These are phyloP conservation scores for Agrotis puta DNA, from an alignment of 2,888 invertebrate species.

Conservation along the genomic window DNA sequence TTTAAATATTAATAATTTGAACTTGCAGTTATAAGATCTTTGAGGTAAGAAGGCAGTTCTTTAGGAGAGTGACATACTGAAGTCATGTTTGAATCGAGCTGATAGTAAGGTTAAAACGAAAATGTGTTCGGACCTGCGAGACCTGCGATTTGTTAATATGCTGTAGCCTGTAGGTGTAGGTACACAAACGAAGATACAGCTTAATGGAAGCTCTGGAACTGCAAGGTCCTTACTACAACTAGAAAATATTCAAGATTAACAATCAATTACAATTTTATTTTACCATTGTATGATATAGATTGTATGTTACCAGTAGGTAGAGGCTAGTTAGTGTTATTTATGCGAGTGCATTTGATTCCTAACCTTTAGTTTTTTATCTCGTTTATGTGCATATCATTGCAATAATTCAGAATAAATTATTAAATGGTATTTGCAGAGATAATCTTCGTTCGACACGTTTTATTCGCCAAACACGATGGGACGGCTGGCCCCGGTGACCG, in stretches of 20 bases:
- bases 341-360: neutral
- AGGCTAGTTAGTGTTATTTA: neutral
- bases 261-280: too few species aligned
- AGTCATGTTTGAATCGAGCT: neutral
- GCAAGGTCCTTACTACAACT: too few species aligned
- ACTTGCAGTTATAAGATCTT: neutral
- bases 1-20: neutral
- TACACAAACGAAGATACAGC: too few species aligned
- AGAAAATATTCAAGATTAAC: too few species aligned
- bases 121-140: too few species aligned
- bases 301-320: too few species aligned
- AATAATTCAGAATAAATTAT: constrained; percentile 22
- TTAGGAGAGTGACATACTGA: neutral
- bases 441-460: constrained; percentile 22
- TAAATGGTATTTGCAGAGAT: constrained; percentile 15
- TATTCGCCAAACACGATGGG: constrained; percentile 20
- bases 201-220: too few species aligned
- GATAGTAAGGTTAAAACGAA: too few species aligned
- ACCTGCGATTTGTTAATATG: too few species aligned
- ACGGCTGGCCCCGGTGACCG: neutral
- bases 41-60: neutral
- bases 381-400: constrained; percentile 5
- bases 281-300: too few species aligned
- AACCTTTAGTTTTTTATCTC: neutral
- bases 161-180: too few species aligned